Evolutionary conservation across 2,113 vertebrate species (phyloP), one percentile per base, ranked within the genome.

Genomic region (Lophotis ruficrista): DNA sequence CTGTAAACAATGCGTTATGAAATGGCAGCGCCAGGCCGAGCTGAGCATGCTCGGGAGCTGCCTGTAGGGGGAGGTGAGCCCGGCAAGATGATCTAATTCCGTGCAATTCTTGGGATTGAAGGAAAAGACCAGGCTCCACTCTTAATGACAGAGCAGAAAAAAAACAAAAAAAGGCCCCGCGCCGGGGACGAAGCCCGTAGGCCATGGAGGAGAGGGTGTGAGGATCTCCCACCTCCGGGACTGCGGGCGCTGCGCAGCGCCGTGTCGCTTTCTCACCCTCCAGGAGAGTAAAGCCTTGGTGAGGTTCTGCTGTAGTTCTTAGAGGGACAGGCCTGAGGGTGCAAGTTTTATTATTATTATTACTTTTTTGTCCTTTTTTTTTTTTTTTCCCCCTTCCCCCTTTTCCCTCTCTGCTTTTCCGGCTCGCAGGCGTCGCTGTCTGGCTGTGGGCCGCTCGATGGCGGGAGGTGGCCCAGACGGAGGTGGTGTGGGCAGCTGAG

Each of bases 1-100:
- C 98, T 97, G 98, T 98, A 98, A 98, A 98, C 98, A 99, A 97
- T 98, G 98, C 98, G 98, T 98, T 98, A 98, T 98, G 98, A 99
- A 98, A 98, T 99, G 98, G 98, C 98, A 98, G 98, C 97, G 96
- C 96, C 97, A 97, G 96, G 98, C 98, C 97, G 97, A 89, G 97
- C 94, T 94, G 97, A 94, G 98, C 96, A 97, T 95, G 95, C 98
- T 98, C 98, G 96, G 95, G 91, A 97, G 95, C 97, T 85, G 97
- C 98, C 98, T 98, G 98, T 97, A 98, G 99, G 98, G 98, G 98
- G 98, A 98, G 98, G 95, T 91, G 93, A 96, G 91, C 93, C 37
- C 76, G 92, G 94, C 75, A 94, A 95, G 96, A 97, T 96, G 97
- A 97, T 96, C 97, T 96, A 97, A 97, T 94, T 95, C 96, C 87